Evolutionary conservation across 2,797 vertebrate genomes (phyloP), one percentile per base, ranked within the genome.

Genomic region (Coregonus sp.): DNA sequence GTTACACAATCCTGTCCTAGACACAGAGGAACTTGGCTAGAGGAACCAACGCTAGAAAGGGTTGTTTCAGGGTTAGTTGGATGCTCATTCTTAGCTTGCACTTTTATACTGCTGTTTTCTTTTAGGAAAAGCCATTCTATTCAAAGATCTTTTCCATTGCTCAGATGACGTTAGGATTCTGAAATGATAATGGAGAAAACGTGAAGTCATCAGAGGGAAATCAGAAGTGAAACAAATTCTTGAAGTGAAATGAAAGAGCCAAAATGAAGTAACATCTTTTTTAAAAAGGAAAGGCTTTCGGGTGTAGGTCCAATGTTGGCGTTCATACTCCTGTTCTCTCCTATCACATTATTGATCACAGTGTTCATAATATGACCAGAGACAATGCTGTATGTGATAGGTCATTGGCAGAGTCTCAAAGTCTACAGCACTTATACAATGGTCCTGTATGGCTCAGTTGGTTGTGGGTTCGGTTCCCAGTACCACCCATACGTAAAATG

Each of bases 11-110:
- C 31, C 3, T 82, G 81, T 81, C 80, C 75, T 33, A 35, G 14
- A 77, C 80, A 85, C 74, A 40, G 81, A 47, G 74, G 78, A 89
- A 75, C 75, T 72, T 73, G 72, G 85, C 78, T 81, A 81, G 52
- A 69, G 80, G 77, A 66, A 66, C n/a, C 18, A 4, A 59, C 11
- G 15, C 83, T 75, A 71, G 74, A 75, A 35, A 4, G 77, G 37
- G 80, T 79, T 31, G 56, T 35, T 3, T 83, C 61, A 5, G 12
- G 54, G 4, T 78, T 74, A 56, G 69, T 72, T 72, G 71, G 72
- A 74, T 66, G 56, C 51, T 47, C 20, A 54, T n/a, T 65, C 78
- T 77, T 77, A 51, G 74, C 67, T 77, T 78, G 70, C 70, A 77
- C 72, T 74, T 75, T 68, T 5, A 66, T 51, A 80, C 40, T 47